Evolutionary conservation across 2,797 vertebrate species (phyloP), one percentile per base, ranked within the genome.

Genomic region (Tokudaia tokunoshimensis): DNA sequence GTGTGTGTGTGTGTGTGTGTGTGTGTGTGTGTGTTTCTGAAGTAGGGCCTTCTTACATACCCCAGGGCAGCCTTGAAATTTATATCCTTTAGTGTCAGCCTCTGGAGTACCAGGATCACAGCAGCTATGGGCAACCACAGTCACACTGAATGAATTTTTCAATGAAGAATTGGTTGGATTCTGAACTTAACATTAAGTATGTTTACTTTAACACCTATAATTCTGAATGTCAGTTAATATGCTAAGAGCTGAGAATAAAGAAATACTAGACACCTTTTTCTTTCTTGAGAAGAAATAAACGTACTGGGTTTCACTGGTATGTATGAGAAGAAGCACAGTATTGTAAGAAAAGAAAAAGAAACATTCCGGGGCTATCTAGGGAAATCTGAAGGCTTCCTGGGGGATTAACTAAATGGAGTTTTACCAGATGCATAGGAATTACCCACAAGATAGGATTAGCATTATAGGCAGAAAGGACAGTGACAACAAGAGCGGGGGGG

Each of bases 391-490:
- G 61, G n/a, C 29, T 96, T 84, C 26, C 2, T 55, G 83, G 50
- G 76, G 61, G 14, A 78, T 75, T 29, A 14, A 61, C 11, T 70
- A 74, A 91, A 75, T 31, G 83, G 44, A 94, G 24, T 91, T 41
- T 87, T 76, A 82, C 61, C 75, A 91, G 59, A 70, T 82, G 37
- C 61, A 70, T 78, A 88, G 82, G 70, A 88, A 91, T 82, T 91
- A 70, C 7, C 22, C 29, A 70, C 55, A 87, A 92, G 22, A 37
- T 31, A 50, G 41, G 26, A 91, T 76, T 82, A 70, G 11, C 7
- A 79, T 79, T 72, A 15, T n/a, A 89, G 52, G 29, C 61, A 89
- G 79, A 84, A 88, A 26, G 44, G 55, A 88, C 26, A 82, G 65
- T 52, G 29, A 78, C 52, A 96, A 59, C 50, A 91, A 94, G 41